Conservation (phyloP, 2,113 vertebrate genomes). For the Hypocryptadius cinnamomeus region DNA sequence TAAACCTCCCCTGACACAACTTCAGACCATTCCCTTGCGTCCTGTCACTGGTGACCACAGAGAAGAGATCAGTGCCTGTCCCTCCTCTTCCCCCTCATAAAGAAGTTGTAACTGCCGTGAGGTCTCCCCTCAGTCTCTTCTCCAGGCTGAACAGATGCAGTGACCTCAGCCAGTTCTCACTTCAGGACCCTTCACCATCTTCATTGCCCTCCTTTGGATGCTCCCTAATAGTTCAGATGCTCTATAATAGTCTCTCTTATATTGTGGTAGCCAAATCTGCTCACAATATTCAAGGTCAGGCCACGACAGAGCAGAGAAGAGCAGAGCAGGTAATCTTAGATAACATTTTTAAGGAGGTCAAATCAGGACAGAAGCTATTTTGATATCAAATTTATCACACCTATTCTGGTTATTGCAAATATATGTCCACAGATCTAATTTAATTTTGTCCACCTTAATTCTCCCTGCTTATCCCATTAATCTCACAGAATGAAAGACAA, state of each 20-base stretch:
- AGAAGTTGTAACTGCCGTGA: neutral
- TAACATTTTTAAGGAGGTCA: neutral
- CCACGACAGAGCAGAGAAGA: neutral
- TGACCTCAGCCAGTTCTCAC: neutral
- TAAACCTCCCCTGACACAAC: neutral
- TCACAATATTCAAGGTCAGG: neutral
- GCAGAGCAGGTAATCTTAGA: neutral
- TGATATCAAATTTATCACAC: neutral
- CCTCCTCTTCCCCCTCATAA: fast-evolving
- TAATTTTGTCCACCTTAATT: neutral
- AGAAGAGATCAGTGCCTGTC: neutral
- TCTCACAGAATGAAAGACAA: neutral
- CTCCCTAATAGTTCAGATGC: neutral
- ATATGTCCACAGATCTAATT: neutral
- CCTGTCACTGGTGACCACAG: neutral
- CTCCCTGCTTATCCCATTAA: neutral
- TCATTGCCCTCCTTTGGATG: neutral
- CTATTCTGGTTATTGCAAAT: neutral
- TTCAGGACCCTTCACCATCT: neutral
- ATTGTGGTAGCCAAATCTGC: too few species aligned
- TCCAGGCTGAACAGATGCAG: neutral
- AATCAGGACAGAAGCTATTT: neutral
- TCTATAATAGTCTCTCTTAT: neutral
- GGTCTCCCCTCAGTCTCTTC: neutral
- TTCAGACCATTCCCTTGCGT: fast-evolving